Base-by-base conservation (phyloP, 2,797 vertebrate genomes). In the Zalophus californianus region DNA sequence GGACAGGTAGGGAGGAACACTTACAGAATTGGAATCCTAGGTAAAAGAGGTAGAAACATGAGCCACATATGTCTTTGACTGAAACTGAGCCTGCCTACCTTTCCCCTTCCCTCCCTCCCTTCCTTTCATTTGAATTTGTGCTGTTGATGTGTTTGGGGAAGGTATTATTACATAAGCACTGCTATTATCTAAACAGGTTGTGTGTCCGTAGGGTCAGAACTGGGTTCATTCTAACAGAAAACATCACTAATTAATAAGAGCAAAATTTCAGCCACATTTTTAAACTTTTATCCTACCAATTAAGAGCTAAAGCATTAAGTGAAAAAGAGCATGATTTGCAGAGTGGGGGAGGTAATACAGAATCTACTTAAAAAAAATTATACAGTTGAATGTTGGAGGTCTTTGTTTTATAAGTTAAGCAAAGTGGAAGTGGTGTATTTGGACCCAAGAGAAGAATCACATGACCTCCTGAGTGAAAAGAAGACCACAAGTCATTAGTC, bases 371-470 rank as follows among this genome's bases (percentile, higher is more conserved):
- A 15, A 23, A 94, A 54, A 86, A 92, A 35, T 52, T 7, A 29
- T 73, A 82, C n/a, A 72, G 3, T 82, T 97, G 95, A 96, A 89
- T 96, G 16, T 90, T 95, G 44, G 90, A 84, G 95, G 54, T 29
- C 73, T 97, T 97, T 98, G 86, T 94, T 97, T 66, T 84, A 72
- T 64, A 97, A 93, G 83, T 94, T 83, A 98, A 97, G 96, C 72
- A 96, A 98, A 97, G 88, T 97, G 96, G 91, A 98, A 98, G 96
- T 97, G 96, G 93, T 97, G 95, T 89, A 62, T 92, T 94, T 97
- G 86, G 78, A 98, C 78, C 95, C 87, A 94, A 97, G 95, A 97
- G 93, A 98, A 94, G 91, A 97, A 93, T 96, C 90, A 92, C 13
- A 10, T 94, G 86, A 96, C 44, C 84, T 96, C 94, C 87, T 95